Conservation (phyloP, 2,888 invertebrate species). For the Galeruca laticollis region DNA sequence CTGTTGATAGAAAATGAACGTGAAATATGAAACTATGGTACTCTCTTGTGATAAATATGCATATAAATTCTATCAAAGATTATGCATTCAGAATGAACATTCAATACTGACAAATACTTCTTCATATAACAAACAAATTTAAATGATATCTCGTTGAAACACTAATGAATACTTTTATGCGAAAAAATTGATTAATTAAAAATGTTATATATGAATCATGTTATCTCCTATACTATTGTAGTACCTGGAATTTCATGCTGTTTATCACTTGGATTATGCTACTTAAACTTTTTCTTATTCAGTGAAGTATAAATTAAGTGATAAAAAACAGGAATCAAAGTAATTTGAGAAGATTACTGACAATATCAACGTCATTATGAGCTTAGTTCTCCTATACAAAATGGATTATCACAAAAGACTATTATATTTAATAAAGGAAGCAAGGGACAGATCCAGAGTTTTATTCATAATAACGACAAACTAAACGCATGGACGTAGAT, state of each 20-base stretch:
- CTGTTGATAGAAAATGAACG: too few relatives aligned
- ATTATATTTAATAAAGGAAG: background rate
- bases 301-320: background rate
- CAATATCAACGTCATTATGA: background rate
- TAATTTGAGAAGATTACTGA: background rate
- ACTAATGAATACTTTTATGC: too few relatives aligned
- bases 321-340: background rate
- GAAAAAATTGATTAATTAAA: too few relatives aligned
- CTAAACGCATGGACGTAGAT: background rate
- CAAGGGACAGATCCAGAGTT: background rate
- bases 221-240: too few relatives aligned
- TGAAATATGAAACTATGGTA: too few relatives aligned
- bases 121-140: too few relatives aligned
- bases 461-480: background rate
- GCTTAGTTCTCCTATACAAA: background rate
- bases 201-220: too few relatives aligned
- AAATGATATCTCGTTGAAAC: too few relatives aligned
- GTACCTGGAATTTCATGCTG: background rate
- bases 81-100: too few relatives aligned
- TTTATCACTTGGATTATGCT: background rate
- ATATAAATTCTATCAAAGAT: too few relatives aligned
- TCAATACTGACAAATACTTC: too few relatives aligned
- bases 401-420: background rate
- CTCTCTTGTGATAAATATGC: too few relatives aligned
- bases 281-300: background rate